These are phyloP conservation scores for Stenodera caucasica DNA, from an alignment of 2,888 invertebrate species.

Conservation along the genomic window DNA sequence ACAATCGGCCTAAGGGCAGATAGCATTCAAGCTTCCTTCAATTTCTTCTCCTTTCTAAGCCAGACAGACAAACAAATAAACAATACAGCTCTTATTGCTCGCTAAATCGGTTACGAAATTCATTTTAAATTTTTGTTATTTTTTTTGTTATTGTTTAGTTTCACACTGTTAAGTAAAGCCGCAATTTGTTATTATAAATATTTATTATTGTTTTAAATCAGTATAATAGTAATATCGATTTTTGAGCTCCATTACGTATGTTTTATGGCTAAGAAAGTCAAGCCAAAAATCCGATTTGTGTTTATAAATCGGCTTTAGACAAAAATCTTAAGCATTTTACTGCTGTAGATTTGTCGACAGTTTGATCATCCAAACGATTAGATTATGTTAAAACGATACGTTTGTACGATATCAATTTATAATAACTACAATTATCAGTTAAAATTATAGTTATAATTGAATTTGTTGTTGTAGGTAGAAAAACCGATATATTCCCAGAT, in stretches of 20 bases:
- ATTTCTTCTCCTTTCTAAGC: slow-evolving; percentile 17
- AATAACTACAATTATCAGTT: slow-evolving; percentile 4
- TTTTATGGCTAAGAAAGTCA: slow-evolving; percentile 8
- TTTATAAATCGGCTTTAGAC: slow-evolving; percentile 7
- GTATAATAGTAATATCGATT: neutral
- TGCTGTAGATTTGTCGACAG: neutral
- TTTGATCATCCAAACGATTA: neutral
- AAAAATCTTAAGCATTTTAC: slow-evolving; percentile 12
- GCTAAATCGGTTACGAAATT: slow-evolving; percentile 23
- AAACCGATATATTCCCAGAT: neutral
- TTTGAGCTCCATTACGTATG: slow-evolving; percentile 1
- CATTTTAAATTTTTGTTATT: slow-evolving; percentile 12
- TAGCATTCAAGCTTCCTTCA: slow-evolving; percentile 21
- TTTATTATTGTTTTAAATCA: no score
- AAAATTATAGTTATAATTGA: neutral
- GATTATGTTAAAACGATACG: slow-evolving; percentile 8
- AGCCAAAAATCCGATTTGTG: slow-evolving; percentile 11
- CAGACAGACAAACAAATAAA: slow-evolving; percentile 22
- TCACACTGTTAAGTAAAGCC: neutral
- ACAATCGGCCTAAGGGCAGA: slow-evolving; percentile 29
- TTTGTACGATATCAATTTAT: neutral
- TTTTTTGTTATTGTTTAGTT: neutral
- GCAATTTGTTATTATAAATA: no score
- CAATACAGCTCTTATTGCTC: slow-evolving; percentile 26
- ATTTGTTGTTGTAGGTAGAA: neutral